These are phyloP conservation scores for Ligdia adustata DNA, from an alignment of 2,888 invertebrate species.

Conservation along the genomic window DNA sequence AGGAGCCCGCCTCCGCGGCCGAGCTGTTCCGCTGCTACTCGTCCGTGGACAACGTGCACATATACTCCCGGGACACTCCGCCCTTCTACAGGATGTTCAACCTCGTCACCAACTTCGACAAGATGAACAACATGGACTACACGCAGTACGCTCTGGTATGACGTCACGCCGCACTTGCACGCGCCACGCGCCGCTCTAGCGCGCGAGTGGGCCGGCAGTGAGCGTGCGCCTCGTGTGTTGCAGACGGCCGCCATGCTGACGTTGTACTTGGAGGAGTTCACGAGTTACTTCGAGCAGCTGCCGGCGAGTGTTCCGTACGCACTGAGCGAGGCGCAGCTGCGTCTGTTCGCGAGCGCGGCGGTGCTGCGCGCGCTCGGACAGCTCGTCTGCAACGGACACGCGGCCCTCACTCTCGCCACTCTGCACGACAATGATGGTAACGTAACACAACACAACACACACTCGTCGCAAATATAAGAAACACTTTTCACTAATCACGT, in stretches of 20 bases:
- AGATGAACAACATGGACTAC: slow-evolving; percentile 86
- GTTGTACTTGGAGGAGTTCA: slow-evolving; percentile 86
- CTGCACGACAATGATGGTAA: slow-evolving; percentile 40
- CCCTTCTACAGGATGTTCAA: slow-evolving; percentile 88
- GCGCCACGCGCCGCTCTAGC: no score
- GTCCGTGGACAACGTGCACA: slow-evolving; percentile 57
- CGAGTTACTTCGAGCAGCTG: slow-evolving; percentile 85
- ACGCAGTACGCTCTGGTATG: slow-evolving; percentile 88
- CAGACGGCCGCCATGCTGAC: slow-evolving; percentile 88
- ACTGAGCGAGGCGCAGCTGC: slow-evolving; percentile 58
- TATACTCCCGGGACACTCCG: slow-evolving; percentile 64
- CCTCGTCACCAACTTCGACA: slow-evolving; percentile 89
- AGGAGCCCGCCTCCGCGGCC: slow-evolving; percentile 47
- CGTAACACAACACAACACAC: no score
- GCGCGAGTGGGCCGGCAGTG: no score
- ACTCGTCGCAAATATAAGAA: no score
- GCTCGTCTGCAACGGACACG: slow-evolving; percentile 91
- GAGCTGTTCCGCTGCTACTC: slow-evolving; percentile 64
- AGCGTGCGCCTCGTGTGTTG: no score
- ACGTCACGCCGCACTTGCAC: no score
- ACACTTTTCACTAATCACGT: no score
- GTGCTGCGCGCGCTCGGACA: slow-evolving; percentile 91
- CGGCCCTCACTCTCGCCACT: slow-evolving; percentile 66
- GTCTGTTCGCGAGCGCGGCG: slow-evolving; percentile 85
- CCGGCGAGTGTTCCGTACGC: slow-evolving; percentile 60